These are phyloP conservation scores for Temnothorax unifasciatus DNA, from an alignment of 2,888 invertebrate species.

Conservation along the genomic window DNA sequence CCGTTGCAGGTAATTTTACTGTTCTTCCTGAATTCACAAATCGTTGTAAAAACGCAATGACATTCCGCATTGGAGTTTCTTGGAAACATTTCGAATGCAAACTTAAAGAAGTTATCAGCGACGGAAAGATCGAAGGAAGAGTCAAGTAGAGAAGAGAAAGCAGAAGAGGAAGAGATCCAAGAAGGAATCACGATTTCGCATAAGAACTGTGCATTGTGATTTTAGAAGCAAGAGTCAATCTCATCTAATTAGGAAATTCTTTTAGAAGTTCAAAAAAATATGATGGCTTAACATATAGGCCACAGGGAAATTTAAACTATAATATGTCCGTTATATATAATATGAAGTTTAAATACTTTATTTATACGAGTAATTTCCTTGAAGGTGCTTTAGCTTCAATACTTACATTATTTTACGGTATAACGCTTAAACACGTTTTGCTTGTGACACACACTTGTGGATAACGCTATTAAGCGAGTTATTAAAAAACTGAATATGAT, in stretches of 20 bases:
- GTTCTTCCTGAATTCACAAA: slow-evolving; percentile 14
- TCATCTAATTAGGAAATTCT: background rate
- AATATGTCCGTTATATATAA: background rate
- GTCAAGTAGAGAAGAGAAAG: background rate
- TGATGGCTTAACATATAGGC: background rate
- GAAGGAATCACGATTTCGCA: background rate
- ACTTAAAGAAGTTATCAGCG: slow-evolving; percentile 33
- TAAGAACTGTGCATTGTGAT: slow-evolving; percentile 5
- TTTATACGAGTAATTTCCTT: slow-evolving; percentile 27
- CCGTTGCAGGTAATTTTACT: background rate
- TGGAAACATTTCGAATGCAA: slow-evolving; percentile 22
- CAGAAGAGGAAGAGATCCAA: background rate
- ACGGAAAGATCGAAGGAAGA: slow-evolving; percentile 15
- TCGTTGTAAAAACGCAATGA: slow-evolving; percentile 8
- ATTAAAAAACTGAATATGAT: slow-evolving; percentile 56
- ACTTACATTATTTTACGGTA: slow-evolving; percentile 23
- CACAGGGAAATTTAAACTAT: background rate
- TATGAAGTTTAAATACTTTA: background rate
- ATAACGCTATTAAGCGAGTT: slow-evolving; percentile 46
- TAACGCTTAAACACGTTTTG: slow-evolving; percentile 38
- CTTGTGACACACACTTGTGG: slow-evolving; percentile 38
- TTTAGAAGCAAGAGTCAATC: background rate
- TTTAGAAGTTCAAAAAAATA: background rate
- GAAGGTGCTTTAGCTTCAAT: slow-evolving; percentile 12
- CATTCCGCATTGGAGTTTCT: slow-evolving; percentile 7